Base-by-base conservation (phyloP, 2,888 invertebrate species). In the Sarcophaga subvicina region DNA sequence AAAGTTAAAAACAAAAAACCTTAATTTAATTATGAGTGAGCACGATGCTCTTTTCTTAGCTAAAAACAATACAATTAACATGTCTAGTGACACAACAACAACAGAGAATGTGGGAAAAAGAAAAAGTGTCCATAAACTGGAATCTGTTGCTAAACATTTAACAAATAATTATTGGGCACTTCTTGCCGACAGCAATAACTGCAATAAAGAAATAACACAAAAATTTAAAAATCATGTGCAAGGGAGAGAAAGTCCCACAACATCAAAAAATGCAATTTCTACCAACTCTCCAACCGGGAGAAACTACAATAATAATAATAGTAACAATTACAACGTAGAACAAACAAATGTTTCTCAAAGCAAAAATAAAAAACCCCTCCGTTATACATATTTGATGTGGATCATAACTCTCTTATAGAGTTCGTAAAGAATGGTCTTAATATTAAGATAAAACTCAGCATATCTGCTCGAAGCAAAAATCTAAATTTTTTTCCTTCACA, bases 191-290 rank as follows among this genome's bases (percentile, higher is more conserved):
- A 45, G 59, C 8, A 67, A 59, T 67, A 67, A 67, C 25, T 77
- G 66, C 49, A 67, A 69, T 66, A 47, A 69, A 4, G n/a, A 78
- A 17, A 17, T 77, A 14, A 27, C 69, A 67, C n/a, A 77, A 59
- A 67, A 67, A 17, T 77, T 77, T 67, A 45, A 77, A 77, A 67
- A 77, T 45, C 77, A 77, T 22, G 67, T 77, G 77, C 27, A 76
- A 67, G 76, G 59, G 54, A 27, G 54, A 20, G 59, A 67, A 20
- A 20, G 14, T 12, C 76, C 67, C 63, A 59, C 67, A 59, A 59
- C 77, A 77, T 67, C 59, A 6, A 14, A 67, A 45, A 67, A 67
- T 66, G 64, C 54, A 54, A 10, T 54, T 27, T 17, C 25, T 54
- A 76, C 11, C 22, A 45, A 59, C 27, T 49, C 59, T 25, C 20